Conservation (phyloP, 2,888 invertebrate species). For the Trisateles emortualis region DNA sequence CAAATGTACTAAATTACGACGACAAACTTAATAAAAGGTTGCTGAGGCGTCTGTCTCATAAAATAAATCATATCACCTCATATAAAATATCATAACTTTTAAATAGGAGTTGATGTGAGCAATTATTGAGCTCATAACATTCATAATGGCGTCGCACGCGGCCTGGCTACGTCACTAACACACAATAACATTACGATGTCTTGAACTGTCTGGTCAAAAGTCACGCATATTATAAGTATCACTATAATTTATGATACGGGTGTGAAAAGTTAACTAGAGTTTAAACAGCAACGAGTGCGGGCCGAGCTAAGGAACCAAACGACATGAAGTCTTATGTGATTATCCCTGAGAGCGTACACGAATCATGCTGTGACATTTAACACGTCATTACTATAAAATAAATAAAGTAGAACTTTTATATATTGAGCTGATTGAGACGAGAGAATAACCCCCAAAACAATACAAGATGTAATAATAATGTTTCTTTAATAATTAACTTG, state of each 20-base stretch:
- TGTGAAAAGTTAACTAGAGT: slow-evolving; percentile 26
- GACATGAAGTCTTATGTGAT: slow-evolving; percentile 35
- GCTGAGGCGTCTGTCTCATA: slow-evolving; percentile 12
- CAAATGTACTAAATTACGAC: too few species aligned
- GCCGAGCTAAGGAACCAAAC: slow-evolving; percentile 16
- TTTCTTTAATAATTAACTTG: too few species aligned
- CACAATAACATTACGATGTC: background rate
- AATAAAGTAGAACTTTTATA: slow-evolving; percentile 38
- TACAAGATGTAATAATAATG: too few species aligned
- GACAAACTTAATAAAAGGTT: background rate
- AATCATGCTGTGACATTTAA: slow-evolving; percentile 51
- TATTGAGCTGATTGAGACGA: slow-evolving; percentile 6
- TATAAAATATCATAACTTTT: slow-evolving; percentile 12
- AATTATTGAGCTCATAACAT: slow-evolving; percentile 8
- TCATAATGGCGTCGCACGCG: slow-evolving; percentile 1
- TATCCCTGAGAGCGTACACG: slow-evolving; percentile 32
- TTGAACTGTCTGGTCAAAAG: background rate
- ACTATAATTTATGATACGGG: slow-evolving; percentile 15
- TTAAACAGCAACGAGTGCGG: slow-evolving; percentile 23
- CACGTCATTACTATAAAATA: slow-evolving; percentile 48
- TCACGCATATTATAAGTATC: slow-evolving; percentile 3
- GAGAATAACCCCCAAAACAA: too few species aligned
- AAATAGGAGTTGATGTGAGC: slow-evolving; percentile 16
- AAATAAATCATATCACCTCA: slow-evolving; percentile 11
- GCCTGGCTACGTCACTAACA: background rate